Percentiles rank a stretch among this genome's conserved stretches.
These are phyloP conservation scores for Rugalucina vietnamica DNA, from an alignment of 2,888 invertebrate genomes.

Conservation along the genomic window DNA sequence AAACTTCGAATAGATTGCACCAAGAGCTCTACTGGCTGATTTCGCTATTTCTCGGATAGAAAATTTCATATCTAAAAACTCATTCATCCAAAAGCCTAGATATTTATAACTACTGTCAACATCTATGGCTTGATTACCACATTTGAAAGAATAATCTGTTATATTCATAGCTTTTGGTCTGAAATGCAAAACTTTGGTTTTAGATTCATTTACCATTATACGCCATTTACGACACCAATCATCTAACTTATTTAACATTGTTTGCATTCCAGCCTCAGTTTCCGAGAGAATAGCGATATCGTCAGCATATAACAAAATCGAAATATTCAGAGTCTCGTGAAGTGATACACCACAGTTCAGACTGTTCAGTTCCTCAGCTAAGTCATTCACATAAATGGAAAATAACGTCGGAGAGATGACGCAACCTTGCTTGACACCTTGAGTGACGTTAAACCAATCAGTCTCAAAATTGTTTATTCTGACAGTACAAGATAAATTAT, in stretches of 20 bases:
- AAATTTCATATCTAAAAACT: constrained; percentile 11
- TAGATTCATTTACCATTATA: constrained; percentile 17
- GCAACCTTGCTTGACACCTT: neutral
- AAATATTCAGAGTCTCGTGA: neutral
- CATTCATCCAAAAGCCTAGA: constrained; percentile 16
- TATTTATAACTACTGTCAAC: constrained; percentile 5
- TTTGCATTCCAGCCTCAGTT: neutral
- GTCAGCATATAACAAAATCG: neutral
- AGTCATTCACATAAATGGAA: neutral
- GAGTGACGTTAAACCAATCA: neutral
- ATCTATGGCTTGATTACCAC: neutral
- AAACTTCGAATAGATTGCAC: constrained; percentile 7
- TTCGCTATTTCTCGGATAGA: constrained; percentile 23
- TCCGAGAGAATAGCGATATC: neutral
- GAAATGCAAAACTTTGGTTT: constrained; percentile 40
- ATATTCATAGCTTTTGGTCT: neutral
- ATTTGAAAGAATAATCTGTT: constrained; percentile 14
- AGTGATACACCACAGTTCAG: neutral
- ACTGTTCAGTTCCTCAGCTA: neutral
- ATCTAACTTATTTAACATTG: neutral
- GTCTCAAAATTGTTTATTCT: neutral
- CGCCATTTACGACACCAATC: neutral
- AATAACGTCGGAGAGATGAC: neutral
- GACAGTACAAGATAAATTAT: neutral
- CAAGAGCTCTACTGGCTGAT: constrained; percentile 34